These are phyloP conservation scores for Eilema sororculum DNA, from an alignment of 2,888 invertebrate genomes.

Conservation along the genomic window DNA sequence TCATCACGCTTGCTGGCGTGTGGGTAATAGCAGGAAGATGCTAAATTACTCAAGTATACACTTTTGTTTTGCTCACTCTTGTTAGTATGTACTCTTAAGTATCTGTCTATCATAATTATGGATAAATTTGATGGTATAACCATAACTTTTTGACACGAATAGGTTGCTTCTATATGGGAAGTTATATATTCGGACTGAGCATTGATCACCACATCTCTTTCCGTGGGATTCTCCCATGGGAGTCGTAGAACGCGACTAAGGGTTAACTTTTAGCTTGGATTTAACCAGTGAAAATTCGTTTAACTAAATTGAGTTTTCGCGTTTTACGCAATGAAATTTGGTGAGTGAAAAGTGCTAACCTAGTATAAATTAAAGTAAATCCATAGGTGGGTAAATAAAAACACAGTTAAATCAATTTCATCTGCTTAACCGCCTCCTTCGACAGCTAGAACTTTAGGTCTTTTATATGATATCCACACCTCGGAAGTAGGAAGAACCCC, in stretches of 20 bases:
- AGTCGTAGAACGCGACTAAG: neutral
- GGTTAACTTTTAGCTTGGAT: neutral
- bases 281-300: neutral
- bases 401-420: too few species aligned
- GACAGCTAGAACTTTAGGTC: too few species aligned
- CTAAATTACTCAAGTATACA: neutral
- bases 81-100: neutral
- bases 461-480: too few species aligned
- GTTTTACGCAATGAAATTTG: too few species aligned
- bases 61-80: neutral
- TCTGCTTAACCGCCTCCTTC: too few species aligned
- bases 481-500: too few species aligned
- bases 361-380: too few species aligned
- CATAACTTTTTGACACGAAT: neutral
- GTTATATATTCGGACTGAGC: neutral
- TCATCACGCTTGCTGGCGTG: constrained; percentile 5
- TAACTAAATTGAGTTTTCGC: too few species aligned
- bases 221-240: neutral
- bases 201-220: neutral
- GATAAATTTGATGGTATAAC: neutral
- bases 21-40: neutral
- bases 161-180: neutral
- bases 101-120: neutral
- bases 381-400: too few species aligned
- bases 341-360: too few species aligned